Base-by-base conservation (phyloP, 2,113 vertebrate species). In the Dicerorhinus sumatrensis region DNA sequence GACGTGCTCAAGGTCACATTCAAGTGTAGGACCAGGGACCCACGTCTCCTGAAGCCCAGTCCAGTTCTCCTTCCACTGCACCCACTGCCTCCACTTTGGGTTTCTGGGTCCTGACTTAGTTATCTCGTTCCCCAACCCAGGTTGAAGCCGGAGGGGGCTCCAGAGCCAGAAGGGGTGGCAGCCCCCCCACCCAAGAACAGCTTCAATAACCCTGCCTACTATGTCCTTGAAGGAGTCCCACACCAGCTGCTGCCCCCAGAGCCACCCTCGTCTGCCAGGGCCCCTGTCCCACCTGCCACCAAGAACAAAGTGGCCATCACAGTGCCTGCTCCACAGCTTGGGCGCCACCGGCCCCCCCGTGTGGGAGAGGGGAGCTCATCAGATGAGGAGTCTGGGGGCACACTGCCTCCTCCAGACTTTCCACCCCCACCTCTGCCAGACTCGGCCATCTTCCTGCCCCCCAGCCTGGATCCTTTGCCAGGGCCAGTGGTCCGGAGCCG, bases 171-270 rank as follows among this genome's bases (percentile, higher is more conserved):
- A 23, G 98, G 98, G 0, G 98, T 98, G 12, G 97, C 98, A 1
- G 80, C 95, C 0, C 97, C 92, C 4, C 80, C 97, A 65, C 97
- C 98, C 97, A 99, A 99, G 98, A 99, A 99, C 99, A 99, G 99
- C 98, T 99, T 99, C 99, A 99, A 99, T 96, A 99, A 99, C 96
- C 99, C 99, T 0, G 99, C 99, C 21, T 99, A 99, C 98, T 99
- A 99, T 58, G 99, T 99, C 91, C 98, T 99, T 76, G 99, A 99
- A 96, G 99, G 99, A 0, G 99, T 99, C 87, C 99, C 99, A 1
- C 99, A 99, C 97, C 99, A 99, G 99, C 99, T 82, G 98, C 99
- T 97, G 96, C 98, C 99, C 94, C 99, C 83, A 84, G 98, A 63
- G 94, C 94, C 98, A 92, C 95, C 95, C 58, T 98, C 92, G 10